Percentiles rank a stretch among this genome's conserved stretches.
Conservation (phyloP, 2,113 vertebrate species). For the Pterocles gutturalis region DNA sequence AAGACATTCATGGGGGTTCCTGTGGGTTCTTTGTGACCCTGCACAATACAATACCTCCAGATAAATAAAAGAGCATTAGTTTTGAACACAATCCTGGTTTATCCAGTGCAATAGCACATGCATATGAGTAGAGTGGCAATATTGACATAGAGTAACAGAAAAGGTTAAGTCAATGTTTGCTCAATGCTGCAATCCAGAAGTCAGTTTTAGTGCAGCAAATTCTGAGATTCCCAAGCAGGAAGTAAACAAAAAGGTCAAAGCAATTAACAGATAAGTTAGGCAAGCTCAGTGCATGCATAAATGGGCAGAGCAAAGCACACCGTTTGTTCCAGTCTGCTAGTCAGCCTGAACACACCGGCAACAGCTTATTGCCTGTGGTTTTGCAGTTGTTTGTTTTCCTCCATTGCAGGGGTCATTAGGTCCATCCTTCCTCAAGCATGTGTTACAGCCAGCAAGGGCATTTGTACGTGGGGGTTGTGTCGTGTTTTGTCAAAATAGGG, state of each 20-base stretch:
- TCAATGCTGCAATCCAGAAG: conserved; percentile 21
- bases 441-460: neutral
- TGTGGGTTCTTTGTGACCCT: neutral
- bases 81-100: conserved; percentile 16
- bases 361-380: neutral
- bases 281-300: neutral
- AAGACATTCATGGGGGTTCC: neutral
- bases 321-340: neutral
- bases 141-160: conserved; percentile 35
- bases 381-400: neutral
- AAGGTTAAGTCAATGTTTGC: conserved; percentile 81
- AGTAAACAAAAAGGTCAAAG: conserved; percentile 77
- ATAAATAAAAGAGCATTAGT: conserved; percentile 26
- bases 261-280: conserved; percentile 67
- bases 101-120: conserved; percentile 18
- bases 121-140: conserved; percentile 53
- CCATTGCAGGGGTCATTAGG: neutral
- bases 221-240: conserved; percentile 26
- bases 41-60: neutral
- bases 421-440: neutral
- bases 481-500: neutral
- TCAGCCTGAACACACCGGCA: neutral
- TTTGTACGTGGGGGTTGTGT: neutral
- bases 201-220: conserved; percentile 36
- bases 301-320: neutral